Base-by-base conservation (phyloP, 2,113 vertebrate species). In the Anoura caudifer region DNA sequence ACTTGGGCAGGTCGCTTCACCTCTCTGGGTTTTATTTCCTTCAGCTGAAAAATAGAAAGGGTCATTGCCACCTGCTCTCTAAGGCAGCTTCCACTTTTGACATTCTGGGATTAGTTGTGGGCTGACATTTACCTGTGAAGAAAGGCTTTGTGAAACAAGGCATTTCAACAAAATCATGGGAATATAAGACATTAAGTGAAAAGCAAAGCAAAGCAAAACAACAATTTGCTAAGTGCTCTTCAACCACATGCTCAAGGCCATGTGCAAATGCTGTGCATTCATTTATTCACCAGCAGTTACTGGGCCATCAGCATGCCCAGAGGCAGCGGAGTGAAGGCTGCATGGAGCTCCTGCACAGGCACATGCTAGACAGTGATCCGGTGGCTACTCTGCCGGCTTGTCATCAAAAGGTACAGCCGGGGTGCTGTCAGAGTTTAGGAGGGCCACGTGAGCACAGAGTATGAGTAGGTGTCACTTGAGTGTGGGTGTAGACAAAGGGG, bases 61-160 rank as follows among this genome's bases (percentile, higher is more conserved):
- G 6, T 36, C 10, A 19, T 41, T 5, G 0, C 6, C 69, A 41
- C 1, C 0, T 28, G 19, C 10, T 65, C 11, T 73, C 5, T 19
- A 56, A 73, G 67, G 24, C 3, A 28, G 45, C 33, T 24, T 84
- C 28, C 20, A 20, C 1, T 52, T 80, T 80, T 20, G 38, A 76
- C 3, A 11, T 69, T 14, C 54, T 20, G n/a, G 81, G 33, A 50
- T 54, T 33, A 70, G 52, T 0, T 33, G 14, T 36, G 61, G 47
- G 63, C 47, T 45, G 77, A 47, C 56, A 31, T 63, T 77, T 31
- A 70, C 47, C 36, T 45, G 45, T 9, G 13, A 91, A 24, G 24
- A 87, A 86, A 36, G 24, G 1, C 69, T 70, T 33, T 50, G 50
- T 52, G 61, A 50, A 67, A 45, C 33, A 43, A 63, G 47, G 4